Evolutionary conservation across 2,888 invertebrate species (phyloP), one percentile per base, ranked within the genome.

Genomic region (Drosophila emarginata): DNA sequence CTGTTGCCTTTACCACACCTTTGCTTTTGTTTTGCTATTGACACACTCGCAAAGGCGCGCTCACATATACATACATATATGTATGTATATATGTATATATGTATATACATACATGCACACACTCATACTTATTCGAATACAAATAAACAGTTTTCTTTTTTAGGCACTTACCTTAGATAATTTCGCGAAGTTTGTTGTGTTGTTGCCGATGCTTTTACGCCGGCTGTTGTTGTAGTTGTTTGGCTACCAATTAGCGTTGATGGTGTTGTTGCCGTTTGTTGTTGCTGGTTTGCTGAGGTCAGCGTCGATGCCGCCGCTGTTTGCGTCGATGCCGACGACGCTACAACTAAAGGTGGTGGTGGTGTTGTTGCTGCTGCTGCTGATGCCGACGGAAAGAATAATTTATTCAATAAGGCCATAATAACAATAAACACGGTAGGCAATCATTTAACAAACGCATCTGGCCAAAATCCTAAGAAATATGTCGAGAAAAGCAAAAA

Each of bases 361-460:
- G 68, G 18, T 64, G 67, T 18, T 45, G 79, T 36, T 64, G 86
- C 71, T 87, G 92, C 89, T 81, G 93, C 91, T 91, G 93, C 93
- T 93, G 89, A 72, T 92, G 94, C 95, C 91, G 94, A 93, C 88
- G 90, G 90, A 85, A 91, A 91, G 92, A 95, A 94, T 82, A 96
- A 92, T 93, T 95, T 95, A 90, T 95, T 95, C 91, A 96, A 93
- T 92, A 96, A 93, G 93, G 95, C 95, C 96, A 96, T 96, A 84
- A 84, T 84, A 84, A 77, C 71, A 45, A 21, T 45, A 45, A 45
- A 82, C 74, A 85, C 77, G 77, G 39, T 50, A 61, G 50, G 68
- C 71, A 77, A 82, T 77, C 87, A 85, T 84, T 84, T 82, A 85
- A 82, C 75, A 87, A 84, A 82, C 85, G 80, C 84, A 84, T 84